Evolutionary conservation across 2,797 vertebrate genomes (phyloP), one percentile per base, ranked within the genome.

Genomic region (Steatocranus sp.): DNA sequence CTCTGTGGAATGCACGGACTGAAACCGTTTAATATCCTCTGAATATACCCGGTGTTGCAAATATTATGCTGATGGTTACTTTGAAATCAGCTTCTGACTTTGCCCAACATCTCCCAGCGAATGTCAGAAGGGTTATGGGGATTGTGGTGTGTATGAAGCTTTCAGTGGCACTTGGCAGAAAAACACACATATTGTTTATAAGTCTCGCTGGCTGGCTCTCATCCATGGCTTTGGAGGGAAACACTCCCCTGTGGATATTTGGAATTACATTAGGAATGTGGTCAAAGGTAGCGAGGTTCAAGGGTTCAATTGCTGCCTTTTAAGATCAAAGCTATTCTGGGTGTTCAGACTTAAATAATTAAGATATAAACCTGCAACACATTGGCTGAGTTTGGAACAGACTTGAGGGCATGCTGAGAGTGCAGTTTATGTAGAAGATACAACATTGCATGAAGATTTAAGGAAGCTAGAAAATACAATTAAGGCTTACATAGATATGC

Each of bases 261-360:
- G 87, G 92, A 91, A 91, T 93, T 89, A 92, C 82, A 90, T 87
- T 49, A 93, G 93, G 92, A 95, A 94, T 92, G 94, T 76, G 85
- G 79, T 79, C 88, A 23, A 30, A 90, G 85, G 88, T 88, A 93
- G 88, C 82, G 51, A 79, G 83, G 91, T 91, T 95, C 92, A 93
- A 61, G 18, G 79, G 91, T 93, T 94, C 92, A 92, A 75, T 83
- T 86, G 85, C 80, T 87, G 88, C 80, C 84, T 91, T 87, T 91
- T 85, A 88, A 84, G 89, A 87, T 94, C 89, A 91, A 94, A 90
- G 92, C 86, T 78, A 78, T 68, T 76, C 79, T 81, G 30, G 32
- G 75, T 83, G 83, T 87, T 89, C 75, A 83, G 87, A 90, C 86
- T 90, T 79, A 84, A 86, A 88, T 87, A 81, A 82, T 89, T 85